A percentile compares a stretch with the other conserved stretches of the same genome.
phyloP scores from a whole-genome alignment of 2,888 invertebrate species.

The Melinopterus prodromus region DNA sequence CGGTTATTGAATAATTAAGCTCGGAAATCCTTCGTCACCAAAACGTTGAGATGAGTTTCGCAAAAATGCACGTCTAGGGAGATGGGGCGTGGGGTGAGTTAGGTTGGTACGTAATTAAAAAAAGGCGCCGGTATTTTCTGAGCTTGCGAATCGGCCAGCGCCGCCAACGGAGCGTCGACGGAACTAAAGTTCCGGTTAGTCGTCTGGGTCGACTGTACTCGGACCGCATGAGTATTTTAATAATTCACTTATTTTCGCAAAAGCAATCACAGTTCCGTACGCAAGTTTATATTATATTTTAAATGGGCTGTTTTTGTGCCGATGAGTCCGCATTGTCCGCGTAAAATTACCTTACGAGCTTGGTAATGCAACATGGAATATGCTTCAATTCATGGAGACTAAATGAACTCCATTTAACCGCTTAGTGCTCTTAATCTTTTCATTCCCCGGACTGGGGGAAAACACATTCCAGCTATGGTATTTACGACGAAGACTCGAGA shows the following conservation, averaged over 20 bases:
- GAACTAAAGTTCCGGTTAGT: neutral
- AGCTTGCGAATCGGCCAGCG: neutral
- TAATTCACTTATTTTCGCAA: constrained; percentile 51
- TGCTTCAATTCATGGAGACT: constrained; percentile 38
- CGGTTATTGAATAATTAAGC: neutral
- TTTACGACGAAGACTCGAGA: constrained; percentile 17
- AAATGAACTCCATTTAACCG: constrained; percentile 36
- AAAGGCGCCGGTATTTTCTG: constrained; percentile 17
- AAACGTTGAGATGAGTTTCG: constrained; percentile 7
- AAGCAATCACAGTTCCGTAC: constrained; percentile 50
- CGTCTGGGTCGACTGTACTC: neutral
- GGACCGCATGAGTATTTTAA: constrained; percentile 44
- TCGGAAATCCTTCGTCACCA: neutral
- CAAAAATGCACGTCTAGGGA: constrained; percentile 27
- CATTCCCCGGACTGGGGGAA: neutral
- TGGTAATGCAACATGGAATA: constrained; percentile 34
- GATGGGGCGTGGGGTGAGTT: constrained; percentile 11
- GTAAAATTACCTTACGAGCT: constrained; percentile 32
- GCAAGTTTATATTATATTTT: constrained; percentile 47
- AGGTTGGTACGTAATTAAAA: constrained; percentile 11
- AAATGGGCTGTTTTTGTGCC: constrained; percentile 46
- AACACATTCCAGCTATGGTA: constrained; percentile 18
- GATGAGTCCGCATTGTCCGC: constrained; percentile 32
- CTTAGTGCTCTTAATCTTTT: constrained; percentile 21
- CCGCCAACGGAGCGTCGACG: constrained; percentile 10